These are phyloP conservation scores for Tachyglossus aculeatus DNA, from an alignment of 2,797 vertebrate genomes.

Conservation along the genomic window DNA sequence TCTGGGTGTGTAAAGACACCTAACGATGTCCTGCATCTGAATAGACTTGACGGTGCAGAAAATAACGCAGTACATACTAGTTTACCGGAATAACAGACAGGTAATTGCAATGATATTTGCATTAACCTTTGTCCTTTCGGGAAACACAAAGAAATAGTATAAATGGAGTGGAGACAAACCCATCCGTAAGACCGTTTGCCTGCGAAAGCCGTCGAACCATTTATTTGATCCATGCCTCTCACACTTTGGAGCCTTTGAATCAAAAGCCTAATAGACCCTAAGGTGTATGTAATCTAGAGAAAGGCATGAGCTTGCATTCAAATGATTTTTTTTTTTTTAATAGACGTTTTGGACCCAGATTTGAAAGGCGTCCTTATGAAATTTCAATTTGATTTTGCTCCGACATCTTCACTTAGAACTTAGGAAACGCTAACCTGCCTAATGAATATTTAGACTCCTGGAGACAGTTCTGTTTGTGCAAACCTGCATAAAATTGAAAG, in stretches of 20 bases:
- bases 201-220: slow-evolving; percentile 65
- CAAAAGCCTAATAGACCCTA: slow-evolving; percentile 61
- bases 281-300: slow-evolving; percentile 50
- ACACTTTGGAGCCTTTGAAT: slow-evolving; percentile 59
- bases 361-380: slow-evolving; percentile 62
- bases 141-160: slow-evolving; percentile 57
- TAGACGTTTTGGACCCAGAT: slow-evolving; percentile 59
- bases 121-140: slow-evolving; percentile 64
- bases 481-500: slow-evolving; percentile 55
- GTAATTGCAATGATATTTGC: slow-evolving; percentile 55
- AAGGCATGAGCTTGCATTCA: slow-evolving; percentile 57
- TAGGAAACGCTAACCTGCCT: slow-evolving; percentile 59
- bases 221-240: slow-evolving; percentile 64
- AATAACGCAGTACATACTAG: slow-evolving; percentile 50
- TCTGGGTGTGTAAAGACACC: slow-evolving; percentile 46
- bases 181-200: slow-evolving; percentile 62
- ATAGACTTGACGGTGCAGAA: slow-evolving; percentile 46
- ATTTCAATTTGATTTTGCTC: slow-evolving; percentile 66
- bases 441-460: slow-evolving; percentile 68
- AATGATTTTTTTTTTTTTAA: slow-evolving; percentile 66
- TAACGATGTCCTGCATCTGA: slow-evolving; percentile 39
- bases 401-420: slow-evolving; percentile 69
- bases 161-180: slow-evolving; percentile 53
- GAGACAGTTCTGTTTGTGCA: slow-evolving; percentile 54
- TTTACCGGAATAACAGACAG: slow-evolving; percentile 23